These are phyloP conservation scores for Mesochorus sp. DNA, from an alignment of 2,888 invertebrate species.

Conservation along the genomic window DNA sequence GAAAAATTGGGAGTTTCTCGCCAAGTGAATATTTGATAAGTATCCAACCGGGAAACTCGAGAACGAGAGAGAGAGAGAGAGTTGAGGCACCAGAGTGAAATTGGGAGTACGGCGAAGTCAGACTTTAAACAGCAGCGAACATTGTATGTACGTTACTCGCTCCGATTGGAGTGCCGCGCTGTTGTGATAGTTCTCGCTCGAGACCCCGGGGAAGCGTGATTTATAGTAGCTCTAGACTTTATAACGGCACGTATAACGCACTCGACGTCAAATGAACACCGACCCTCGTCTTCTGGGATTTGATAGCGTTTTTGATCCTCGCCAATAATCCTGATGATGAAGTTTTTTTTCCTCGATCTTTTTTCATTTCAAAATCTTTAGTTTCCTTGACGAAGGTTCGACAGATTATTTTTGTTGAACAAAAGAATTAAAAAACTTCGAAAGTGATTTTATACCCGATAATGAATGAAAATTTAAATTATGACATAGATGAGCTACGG, in stretches of 20 bases:
- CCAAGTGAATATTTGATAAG: constrained; percentile 39
- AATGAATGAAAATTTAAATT: no score
- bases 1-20: constrained; percentile 3
- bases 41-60: constrained; percentile 9
- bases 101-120: constrained; percentile 6
- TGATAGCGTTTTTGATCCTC: background rate
- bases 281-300: background rate
- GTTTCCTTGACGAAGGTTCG: no score
- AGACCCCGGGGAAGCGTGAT: constrained; percentile 37
- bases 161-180: constrained; percentile 46
- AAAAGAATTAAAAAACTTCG: no score
- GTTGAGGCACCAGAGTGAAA: background rate
- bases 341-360: no score
- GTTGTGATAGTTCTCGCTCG: constrained; percentile 33
- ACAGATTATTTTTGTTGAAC: no score
- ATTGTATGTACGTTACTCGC: background rate
- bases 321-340: no score
- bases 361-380: no score
- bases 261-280: background rate
- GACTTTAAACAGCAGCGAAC: background rate
- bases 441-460: no score
- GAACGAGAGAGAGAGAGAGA: background rate
- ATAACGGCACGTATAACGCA: constrained; percentile 13
- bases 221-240: constrained; percentile 30
- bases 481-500: background rate